A percentile compares a stretch with the other conserved stretches of the same genome.
phyloP scores from a whole-genome alignment of 2,888 invertebrate species.

The Drosophila setosimentum region DNA sequence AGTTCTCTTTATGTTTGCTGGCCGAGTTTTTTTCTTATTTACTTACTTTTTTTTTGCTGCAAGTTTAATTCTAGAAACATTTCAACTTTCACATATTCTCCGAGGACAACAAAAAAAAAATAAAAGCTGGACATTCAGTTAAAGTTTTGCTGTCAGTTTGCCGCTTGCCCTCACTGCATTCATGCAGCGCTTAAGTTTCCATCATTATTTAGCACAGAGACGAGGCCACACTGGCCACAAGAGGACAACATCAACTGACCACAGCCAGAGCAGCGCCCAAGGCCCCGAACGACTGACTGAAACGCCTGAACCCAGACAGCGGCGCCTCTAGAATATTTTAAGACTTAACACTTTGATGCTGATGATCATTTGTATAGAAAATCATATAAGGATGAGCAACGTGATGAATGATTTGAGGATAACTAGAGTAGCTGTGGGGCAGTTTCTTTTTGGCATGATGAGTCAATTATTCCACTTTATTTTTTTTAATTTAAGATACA shows the following conservation, averaged over 20 bases:
- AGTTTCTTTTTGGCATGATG: neutral
- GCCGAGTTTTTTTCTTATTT: constrained; percentile 21
- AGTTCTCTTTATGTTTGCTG: constrained; percentile 60
- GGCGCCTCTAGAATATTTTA: constrained; percentile 43
- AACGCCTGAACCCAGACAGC: constrained; percentile 22
- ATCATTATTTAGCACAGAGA: constrained; percentile 78
- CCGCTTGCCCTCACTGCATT: constrained; percentile 55
- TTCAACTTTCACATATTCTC: constrained; percentile 83
- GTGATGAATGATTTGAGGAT: neutral
- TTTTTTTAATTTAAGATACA: neutral
- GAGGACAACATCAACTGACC: constrained; percentile 53
- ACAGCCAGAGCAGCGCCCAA: constrained; percentile 24
- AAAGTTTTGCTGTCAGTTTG: constrained; percentile 69
- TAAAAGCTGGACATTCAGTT: constrained; percentile 83
- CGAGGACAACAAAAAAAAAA: constrained; percentile 77
- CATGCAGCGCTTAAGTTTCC: constrained; percentile 72
- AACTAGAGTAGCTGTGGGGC: neutral
- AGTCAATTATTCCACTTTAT: neutral
- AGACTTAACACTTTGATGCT: constrained; percentile 47
- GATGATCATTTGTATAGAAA: constrained; percentile 23
- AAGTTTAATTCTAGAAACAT: constrained; percentile 80
- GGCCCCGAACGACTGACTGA: constrained; percentile 22
- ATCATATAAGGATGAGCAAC: neutral
- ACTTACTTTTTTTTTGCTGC: constrained; percentile 40
- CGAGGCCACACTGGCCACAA: constrained; percentile 70